A percentile compares a stretch with the other conserved stretches of the same genome.
phyloP scores from a whole-genome alignment of 2,113 vertebrate species.

The Numida meleagris region DNA sequence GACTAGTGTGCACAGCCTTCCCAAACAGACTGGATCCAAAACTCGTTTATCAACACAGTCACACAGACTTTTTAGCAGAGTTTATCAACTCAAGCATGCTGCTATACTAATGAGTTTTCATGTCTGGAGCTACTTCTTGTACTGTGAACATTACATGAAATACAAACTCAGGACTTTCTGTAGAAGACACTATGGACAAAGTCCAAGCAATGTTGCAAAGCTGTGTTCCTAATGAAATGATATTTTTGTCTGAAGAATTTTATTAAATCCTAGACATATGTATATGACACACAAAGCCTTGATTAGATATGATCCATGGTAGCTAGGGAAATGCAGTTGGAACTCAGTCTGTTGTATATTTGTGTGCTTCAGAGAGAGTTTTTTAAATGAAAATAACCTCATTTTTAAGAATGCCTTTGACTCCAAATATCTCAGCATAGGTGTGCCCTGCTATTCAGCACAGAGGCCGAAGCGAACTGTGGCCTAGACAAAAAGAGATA shows the following conservation, averaged over 20 bases:
- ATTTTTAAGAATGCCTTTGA: background rate
- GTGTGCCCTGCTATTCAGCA: background rate
- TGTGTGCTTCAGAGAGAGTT: background rate
- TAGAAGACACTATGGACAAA: background rate
- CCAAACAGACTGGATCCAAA: background rate
- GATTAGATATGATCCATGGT: background rate
- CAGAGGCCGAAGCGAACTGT: background rate
- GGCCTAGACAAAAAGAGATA: background rate
- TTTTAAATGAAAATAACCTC: background rate
- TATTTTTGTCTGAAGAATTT: background rate
- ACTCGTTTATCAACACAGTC: background rate
- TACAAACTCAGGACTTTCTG: background rate
- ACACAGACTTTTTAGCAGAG: background rate
- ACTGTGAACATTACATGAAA: background rate
- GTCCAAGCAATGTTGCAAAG: background rate
- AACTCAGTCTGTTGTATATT: background rate
- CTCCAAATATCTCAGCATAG: background rate
- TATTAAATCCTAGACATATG: background rate
- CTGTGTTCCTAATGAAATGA: background rate
- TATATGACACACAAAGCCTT: background rate
- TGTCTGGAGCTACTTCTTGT: background rate
- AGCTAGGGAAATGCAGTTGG: background rate
- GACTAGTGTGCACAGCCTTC: background rate
- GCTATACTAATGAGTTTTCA: background rate
- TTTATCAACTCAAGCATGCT: background rate